Evolutionary conservation across 2,113 vertebrate species (phyloP).

Genomic region (Chrysemys picta): DNA sequence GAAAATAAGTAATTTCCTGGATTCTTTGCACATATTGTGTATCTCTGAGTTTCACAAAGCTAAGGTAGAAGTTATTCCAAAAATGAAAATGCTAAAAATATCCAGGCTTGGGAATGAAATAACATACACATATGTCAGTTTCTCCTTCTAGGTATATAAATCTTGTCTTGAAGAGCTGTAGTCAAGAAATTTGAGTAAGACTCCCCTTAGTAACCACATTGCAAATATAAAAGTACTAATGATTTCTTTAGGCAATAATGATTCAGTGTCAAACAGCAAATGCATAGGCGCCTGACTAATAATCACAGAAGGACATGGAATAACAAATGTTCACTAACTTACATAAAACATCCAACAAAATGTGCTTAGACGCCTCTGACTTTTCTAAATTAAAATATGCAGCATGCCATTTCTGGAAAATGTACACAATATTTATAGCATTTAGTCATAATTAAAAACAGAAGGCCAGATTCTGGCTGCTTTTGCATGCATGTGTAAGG

Average conservation of each 20-base stretch:
- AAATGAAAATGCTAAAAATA: conserved; percentile 66
- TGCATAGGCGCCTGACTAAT: not conserved
- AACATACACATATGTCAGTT: not conserved
- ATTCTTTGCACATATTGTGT: conserved; percentile 61
- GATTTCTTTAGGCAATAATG: not conserved
- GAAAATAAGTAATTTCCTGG: conserved; percentile 31
- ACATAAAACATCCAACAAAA: not conserved
- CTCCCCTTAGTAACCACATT: not conserved
- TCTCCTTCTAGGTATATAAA: not conserved
- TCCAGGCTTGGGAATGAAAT: conserved; percentile 12
- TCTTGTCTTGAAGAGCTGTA: not conserved
- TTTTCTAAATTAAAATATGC: conserved; percentile 51
- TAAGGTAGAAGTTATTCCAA: conserved; percentile 47
- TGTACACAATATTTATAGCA: conserved; percentile 42
- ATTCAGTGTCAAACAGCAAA: not conserved
- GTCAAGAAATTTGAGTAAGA: not conserved
- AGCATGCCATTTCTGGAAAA: conserved; percentile 53
- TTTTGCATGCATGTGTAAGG: not conserved
- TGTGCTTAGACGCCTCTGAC: not conserved
- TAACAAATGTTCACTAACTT: not conserved
- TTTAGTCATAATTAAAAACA: conserved; percentile 69
- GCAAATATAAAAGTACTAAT: not conserved
- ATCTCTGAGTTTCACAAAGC: conserved; percentile 8
- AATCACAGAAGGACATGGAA: not conserved
- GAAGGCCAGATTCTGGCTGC: conserved; percentile 59